phyloP scores from a whole-genome alignment of 2,113 vertebrate genomes.

The Solea senegalensis region DNA sequence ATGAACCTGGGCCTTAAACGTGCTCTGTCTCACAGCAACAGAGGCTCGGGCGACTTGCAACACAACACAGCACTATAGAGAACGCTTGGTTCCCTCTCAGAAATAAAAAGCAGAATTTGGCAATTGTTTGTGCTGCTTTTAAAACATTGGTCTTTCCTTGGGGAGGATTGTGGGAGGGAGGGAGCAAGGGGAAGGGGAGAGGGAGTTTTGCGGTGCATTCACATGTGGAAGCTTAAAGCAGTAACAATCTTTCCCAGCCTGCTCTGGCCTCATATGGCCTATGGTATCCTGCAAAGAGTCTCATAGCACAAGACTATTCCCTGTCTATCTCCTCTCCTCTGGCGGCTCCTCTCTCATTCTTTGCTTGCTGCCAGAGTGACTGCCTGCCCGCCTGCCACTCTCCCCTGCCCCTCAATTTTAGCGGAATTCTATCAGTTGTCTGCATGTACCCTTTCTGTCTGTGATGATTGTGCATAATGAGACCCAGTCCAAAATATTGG shows the following conservation, averaged over 20 bases:
- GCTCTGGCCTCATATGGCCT: slow-evolving; percentile 68
- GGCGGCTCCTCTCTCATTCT: slow-evolving; percentile 25
- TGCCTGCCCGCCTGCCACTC: slow-evolving; percentile 38
- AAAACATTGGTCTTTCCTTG: slow-evolving; percentile 65
- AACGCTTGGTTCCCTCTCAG: slow-evolving; percentile 40
- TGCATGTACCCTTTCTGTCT: slow-evolving; percentile 69
- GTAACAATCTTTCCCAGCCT: slow-evolving; percentile 72
- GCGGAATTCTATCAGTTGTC: slow-evolving; percentile 67
- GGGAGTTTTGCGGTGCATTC: slow-evolving; percentile 63
- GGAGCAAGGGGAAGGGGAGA: slow-evolving; percentile 21
- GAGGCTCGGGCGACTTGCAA: slow-evolving; percentile 30
- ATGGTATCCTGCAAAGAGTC: slow-evolving; percentile 60
- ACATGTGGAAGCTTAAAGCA: slow-evolving; percentile 76
- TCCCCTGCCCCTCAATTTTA: slow-evolving; percentile 49
- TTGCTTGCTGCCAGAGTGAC: slow-evolving; percentile 27
- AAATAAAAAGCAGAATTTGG: slow-evolving; percentile 66
- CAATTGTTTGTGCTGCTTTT: slow-evolving; percentile 72
- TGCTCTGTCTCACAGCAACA: slow-evolving; percentile 12
- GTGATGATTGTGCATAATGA: slow-evolving; percentile 76
- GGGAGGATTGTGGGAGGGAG: slow-evolving; percentile 67
- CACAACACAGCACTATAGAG: slow-evolving; percentile 8
- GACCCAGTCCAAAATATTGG: slow-evolving; percentile 67
- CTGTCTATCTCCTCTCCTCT: slow-evolving; percentile 28
- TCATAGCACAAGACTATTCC: slow-evolving; percentile 37
- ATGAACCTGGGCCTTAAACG: slow-evolving; percentile 11